Base-by-base conservation (phyloP, 1,140 invertebrate genomes). In the Mactra quadrangularis region DNA sequence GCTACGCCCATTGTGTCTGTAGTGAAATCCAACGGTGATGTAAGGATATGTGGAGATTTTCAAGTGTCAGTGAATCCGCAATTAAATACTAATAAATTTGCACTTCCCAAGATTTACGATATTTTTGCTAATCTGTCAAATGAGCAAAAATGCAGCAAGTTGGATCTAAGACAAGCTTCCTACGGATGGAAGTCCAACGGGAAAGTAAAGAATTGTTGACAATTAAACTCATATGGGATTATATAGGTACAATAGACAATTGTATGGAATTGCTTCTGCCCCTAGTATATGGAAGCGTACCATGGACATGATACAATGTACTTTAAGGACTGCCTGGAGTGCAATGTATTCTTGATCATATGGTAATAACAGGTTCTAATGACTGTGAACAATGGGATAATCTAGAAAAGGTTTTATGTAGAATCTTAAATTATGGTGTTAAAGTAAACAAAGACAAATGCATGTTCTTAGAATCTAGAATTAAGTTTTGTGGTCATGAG, bases 241-340 rank as follows among this genome's bases (percentile, higher is more conserved):
- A 79, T 93, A 59, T 59, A 1, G 25, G n/a, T 87, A 85, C 38
- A 86, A 87, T 27, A 50, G 82, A 19, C 35, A 86, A 50, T 64
- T 68, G 22, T 89, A 94, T 88, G 94, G 93, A 13, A 91, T 95
- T n/a, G 59, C 94, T 78, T 91, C 90, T 9, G 93, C 94, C 0
- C 93, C 94, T 27, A 84, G 88, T 6, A 92, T 94, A 72, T 95
- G 95, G 76, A 93, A 95, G 84, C 31, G 90, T 60, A 87, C 92
- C 27, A 93, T 95, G 57, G 92, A 94, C 55, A n/a, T n/a, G n/a
- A n/a, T n/a, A n/a, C 78, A 89, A 74, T 33, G 91, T 7, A n/a
- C 85, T 94, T 1, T 60, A 81, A 35, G 83, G 75, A 11, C 57
- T 89, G 17, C 62, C 57, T 11, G 45, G 41, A 50, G 83, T 83